Conservation (phyloP, 2,888 invertebrate species). For the Heliconius cydno region DNA sequence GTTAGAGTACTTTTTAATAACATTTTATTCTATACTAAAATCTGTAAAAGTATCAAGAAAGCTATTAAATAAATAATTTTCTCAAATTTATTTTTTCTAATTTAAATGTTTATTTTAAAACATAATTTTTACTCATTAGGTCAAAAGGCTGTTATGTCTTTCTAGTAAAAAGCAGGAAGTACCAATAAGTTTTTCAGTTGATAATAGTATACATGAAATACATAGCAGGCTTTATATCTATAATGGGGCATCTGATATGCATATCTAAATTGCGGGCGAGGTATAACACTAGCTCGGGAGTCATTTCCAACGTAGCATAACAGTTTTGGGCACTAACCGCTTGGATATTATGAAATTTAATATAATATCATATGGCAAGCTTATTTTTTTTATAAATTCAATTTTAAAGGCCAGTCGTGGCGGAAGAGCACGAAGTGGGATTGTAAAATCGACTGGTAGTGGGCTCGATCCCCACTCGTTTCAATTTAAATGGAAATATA, state of each 20-base stretch:
- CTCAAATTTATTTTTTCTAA: background rate
- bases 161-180: background rate
- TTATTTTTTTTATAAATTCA: no score
- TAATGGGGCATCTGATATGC: slow-evolving; percentile 8
- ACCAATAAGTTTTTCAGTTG: background rate
- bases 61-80: background rate
- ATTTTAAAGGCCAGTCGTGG: no score
- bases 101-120: background rate
- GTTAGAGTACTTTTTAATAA: slow-evolving; percentile 22
- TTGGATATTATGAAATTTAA: background rate
- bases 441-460: no score
- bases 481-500: background rate
- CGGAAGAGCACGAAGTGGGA: no score
- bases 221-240: background rate
- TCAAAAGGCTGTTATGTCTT: background rate
- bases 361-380: background rate
- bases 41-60: background rate
- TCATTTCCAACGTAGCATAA: background rate
- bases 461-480: no score
- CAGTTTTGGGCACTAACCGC: slow-evolving; percentile 15
- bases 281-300: slow-evolving; percentile 5
- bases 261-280: slow-evolving; percentile 11
- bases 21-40: background rate
- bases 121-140: background rate
- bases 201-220: background rate